Evolutionary conservation across 2,888 invertebrate genomes (phyloP), one percentile per base, ranked within the genome.

Genomic region (Cheilosia vulpina): DNA sequence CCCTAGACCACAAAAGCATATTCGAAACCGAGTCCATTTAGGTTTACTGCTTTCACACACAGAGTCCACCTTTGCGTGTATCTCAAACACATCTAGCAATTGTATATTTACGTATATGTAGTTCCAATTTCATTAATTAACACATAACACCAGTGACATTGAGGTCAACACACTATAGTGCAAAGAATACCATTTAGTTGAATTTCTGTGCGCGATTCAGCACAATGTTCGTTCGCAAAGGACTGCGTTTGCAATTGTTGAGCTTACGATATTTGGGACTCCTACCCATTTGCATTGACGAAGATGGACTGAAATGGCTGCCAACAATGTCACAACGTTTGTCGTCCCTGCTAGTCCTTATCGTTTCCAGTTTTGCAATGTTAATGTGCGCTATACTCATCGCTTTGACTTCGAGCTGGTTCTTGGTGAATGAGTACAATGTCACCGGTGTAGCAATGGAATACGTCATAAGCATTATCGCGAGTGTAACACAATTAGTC

Each of bases 201-300:
- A 19, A 55, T 68, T 43, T 4, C 1, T 21, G 21, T 15, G 27
- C 53, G 38, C 43, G 24, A 4, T 43, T 27, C 53, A 52, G 52
- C 21, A 31, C 21, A 55, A 77, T 77, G 77, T 41, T 34, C 62
- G 62, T 62, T 47, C 68, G 53, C 3, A 53, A n/a, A n/a, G 69
- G 77, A 7, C 38, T 77, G 13, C 45, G 34, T 4, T 11, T 71
- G 7, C 78, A 78, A 34, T 31, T 78, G n/a, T 34, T 50, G 13
- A 52, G 71, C 24, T n/a, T 78, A 31, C 47, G 43, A 43, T 65
- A 38, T 15, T 47, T 50, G 34, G 71, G 78, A 19, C 15, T 78
- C 4, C 7, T 78, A 13, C 57, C 62, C 0, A 6, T 78, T 50
- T 31, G 6, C 4, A 9, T 38, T 31, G 34, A 38, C 13, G 17